Percentiles rank a stretch among this genome's conserved stretches.
Conservation (phyloP, 2,797 vertebrate species). For the Remorina albescens region DNA sequence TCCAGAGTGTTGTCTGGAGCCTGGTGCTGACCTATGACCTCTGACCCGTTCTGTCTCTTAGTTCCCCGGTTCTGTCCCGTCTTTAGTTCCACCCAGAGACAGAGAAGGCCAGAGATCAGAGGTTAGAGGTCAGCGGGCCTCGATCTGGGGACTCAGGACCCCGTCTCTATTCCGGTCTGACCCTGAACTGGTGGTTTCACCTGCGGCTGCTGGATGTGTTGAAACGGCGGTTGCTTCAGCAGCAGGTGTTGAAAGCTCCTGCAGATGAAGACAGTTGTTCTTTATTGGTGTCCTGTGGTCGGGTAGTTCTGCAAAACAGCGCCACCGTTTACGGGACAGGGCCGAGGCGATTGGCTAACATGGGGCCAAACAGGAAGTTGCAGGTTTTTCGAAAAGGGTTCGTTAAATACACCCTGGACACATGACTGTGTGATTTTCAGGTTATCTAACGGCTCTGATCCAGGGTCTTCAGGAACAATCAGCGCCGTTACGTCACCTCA, state of each 20-base stretch:
- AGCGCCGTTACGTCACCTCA: slow-evolving; percentile 28
- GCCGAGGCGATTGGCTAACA: slow-evolving; percentile 45
- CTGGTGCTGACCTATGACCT: no score
- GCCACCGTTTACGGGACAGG: slow-evolving; percentile 59
- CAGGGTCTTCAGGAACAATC: slow-evolving; percentile 11
- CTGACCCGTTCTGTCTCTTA: no score
- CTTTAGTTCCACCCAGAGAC: no score
- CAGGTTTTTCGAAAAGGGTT: slow-evolving; percentile 31
- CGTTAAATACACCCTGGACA: slow-evolving; percentile 15
- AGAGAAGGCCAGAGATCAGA: neutral
- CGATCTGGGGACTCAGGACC: neutral
- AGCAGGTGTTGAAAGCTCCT: slow-evolving; percentile 66
- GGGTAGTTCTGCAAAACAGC: slow-evolving; percentile 76
- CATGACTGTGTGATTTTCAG: neutral
- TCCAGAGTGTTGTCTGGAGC: no score
- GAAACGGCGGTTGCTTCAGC: slow-evolving; percentile 68
- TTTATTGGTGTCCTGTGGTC: slow-evolving; percentile 69
- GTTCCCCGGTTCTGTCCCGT: no score
- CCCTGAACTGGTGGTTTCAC: slow-evolving; percentile 3
- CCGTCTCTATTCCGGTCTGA: neutral
- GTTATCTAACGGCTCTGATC: slow-evolving; percentile 40
- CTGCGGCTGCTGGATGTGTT: slow-evolving; percentile 48
- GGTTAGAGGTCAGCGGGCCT: neutral
- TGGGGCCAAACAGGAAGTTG: slow-evolving; percentile 53
- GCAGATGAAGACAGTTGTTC: slow-evolving; percentile 52